Percentiles rank a stretch among this genome's conserved stretches.
phyloP scores from a whole-genome alignment of 2,888 invertebrate species.

The Hydrotaea diabolus region DNA sequence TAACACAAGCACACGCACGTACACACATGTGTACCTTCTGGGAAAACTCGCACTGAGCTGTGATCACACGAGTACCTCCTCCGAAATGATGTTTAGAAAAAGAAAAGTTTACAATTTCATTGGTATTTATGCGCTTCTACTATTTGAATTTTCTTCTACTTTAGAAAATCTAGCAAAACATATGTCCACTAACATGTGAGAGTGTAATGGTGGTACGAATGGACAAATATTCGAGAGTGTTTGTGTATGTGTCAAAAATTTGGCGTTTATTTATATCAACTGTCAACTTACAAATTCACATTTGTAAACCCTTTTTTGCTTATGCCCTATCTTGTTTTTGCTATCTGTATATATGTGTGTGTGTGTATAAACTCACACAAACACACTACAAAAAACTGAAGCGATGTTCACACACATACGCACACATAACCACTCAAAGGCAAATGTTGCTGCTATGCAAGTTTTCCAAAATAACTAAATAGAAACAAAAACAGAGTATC shows the following conservation, averaged over 20 bases:
- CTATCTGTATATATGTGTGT: neutral
- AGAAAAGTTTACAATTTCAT: constrained; percentile 16
- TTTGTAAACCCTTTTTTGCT: constrained; percentile 1
- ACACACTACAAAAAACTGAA: neutral
- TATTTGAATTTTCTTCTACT: neutral
- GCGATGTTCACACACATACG: neutral
- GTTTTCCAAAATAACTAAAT: neutral
- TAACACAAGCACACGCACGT: neutral
- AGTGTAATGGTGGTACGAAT: neutral
- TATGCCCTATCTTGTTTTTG: neutral
- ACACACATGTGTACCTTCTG: neutral
- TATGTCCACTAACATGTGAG: neutral
- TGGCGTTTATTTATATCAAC: constrained; percentile 48
- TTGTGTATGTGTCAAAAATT: neutral
- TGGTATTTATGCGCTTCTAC: constrained; percentile 12
- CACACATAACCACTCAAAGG: neutral
- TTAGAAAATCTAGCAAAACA: neutral
- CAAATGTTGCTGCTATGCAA: neutral
- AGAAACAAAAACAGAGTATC: neutral
- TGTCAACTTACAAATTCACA: constrained; percentile 39
- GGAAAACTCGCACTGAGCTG: too few species aligned
- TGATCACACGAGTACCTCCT: neutral
- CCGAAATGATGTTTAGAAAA: constrained; percentile 5
- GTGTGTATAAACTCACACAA: too few species aligned
- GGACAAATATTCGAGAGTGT: neutral